Base-by-base conservation (phyloP, 2,888 invertebrate genomes). In the Aphidius colemani region DNA sequence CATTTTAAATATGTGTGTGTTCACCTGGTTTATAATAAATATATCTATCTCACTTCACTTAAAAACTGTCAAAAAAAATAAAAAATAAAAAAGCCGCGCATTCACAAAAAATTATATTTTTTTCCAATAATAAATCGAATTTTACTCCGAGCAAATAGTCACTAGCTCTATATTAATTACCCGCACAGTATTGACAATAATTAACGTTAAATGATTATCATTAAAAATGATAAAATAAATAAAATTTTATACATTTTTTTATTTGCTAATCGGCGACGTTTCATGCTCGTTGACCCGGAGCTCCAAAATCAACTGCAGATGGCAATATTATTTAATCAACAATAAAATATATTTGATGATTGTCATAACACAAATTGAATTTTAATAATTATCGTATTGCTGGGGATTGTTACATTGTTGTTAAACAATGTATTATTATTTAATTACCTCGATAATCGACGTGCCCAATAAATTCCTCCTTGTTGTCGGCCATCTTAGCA, bases 401-500 rank as follows among this genome's bases (percentile, higher is more conserved):
- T 30, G 3, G 5, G 30, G 3, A 30, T 30, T 30, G 30, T 30
- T 30, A 68, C 69, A 70, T 49, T 30, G 39, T 13, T 53, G 70
- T 58, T 70, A 69, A 72, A 68, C 55, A 50, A 44, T 57, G 61
- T 59, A 56, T 49, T 61, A 60, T 64, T 45, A 53, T 65, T 74
- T 75, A 79, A 79, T 75, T 82, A 82, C 82, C 82, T 82, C 78
- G 78, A 74, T 81, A 80, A 71, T 78, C 81, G 75, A 75, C 79
- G 78, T 78, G 78, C 77, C 79, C 79, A 77, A 75, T 78, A 78
- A 80, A 79, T 76, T 80, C 80, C 80, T 81, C 82, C 82, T 81
- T 81, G 78, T 78, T 79, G 81, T 82, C 82, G 74, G 82, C 82
- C 82, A 82, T 82, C 81, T 82, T 82, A 81, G 81, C 81, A 80